Evolutionary conservation across 2,113 vertebrate genomes (phyloP), one percentile per base, ranked within the genome.

Genomic region (Cavia aperea): DNA sequence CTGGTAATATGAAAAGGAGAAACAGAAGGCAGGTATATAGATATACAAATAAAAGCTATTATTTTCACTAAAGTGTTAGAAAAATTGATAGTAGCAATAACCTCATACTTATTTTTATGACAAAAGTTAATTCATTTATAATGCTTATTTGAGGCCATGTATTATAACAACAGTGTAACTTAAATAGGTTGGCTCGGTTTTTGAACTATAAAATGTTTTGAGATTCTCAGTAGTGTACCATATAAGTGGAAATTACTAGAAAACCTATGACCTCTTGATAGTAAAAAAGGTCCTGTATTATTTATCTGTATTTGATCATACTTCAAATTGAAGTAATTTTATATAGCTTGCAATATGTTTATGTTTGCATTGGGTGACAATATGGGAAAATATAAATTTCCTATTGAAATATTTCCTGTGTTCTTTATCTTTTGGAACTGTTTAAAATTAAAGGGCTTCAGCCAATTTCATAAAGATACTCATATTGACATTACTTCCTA

Each of bases 211-310:
- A 79, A 65, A 7, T 36, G 82, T 18, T 81, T 70, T 93, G 92
- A 89, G 51, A 88, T 89, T 16, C n/a, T 94, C 3, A 84, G 46
- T 87, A 46, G 5, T 89, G 3, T 63, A 29, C 16, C 58, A 23
- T 77, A 2, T 33, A 89, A 49, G 75, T 56, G 56, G 56, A 91
- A 93, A 73, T 78, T 87, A 94, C 15, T 85, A 89, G 49, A 66
- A 79, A 77, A 87, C 85, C 24, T 72, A 3, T 36, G 23, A 62
- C 90, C 1, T 51, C 2, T 9, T 83, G 65, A 78, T 58, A 75
- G 0, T n/a, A 77, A 94, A 62, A 72, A 75, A 26, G 7, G 19
- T 29, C 26, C 8, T 51, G 23, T 11, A 77, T 21, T 81, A 49
- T 7, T 66, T 81, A 63, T 46, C 83, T 12, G 31, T 65, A 90